phyloP scores from a whole-genome alignment of 2,888 invertebrate genomes.

The Macrophya annulata region DNA sequence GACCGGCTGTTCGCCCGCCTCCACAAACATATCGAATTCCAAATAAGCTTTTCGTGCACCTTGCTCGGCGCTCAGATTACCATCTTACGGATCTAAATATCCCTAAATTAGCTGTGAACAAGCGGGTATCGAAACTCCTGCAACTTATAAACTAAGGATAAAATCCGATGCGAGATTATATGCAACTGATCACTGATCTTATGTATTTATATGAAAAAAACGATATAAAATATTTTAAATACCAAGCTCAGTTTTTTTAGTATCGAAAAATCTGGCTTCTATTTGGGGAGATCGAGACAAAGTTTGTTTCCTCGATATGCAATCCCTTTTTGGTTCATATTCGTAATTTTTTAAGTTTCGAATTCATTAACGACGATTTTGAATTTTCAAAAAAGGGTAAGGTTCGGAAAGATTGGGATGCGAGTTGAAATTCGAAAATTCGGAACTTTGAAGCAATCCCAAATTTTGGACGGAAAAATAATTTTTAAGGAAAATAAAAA shows the following conservation, averaged over 20 bases:
- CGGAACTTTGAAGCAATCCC: too few relatives aligned
- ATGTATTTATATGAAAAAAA: background rate
- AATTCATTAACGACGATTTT: too few relatives aligned
- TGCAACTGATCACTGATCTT: background rate
- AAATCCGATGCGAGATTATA: background rate
- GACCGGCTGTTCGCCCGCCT: constrained; percentile 58
- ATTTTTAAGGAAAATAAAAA: too few relatives aligned
- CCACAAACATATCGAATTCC: constrained; percentile 60
- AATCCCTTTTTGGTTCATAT: too few relatives aligned
- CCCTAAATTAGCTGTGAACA: constrained; percentile 56
- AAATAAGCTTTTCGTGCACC: constrained; percentile 56
- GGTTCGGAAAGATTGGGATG: too few relatives aligned
- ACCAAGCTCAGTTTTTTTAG: too few relatives aligned
- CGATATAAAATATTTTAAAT: background rate
- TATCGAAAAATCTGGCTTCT: too few relatives aligned
- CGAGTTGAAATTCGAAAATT: background rate
- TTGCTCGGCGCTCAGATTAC: constrained; percentile 68
- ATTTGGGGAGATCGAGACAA: too few relatives aligned
- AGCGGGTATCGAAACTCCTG: constrained; percentile 54
- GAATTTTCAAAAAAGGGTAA: too few relatives aligned
- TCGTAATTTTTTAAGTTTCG: too few relatives aligned
- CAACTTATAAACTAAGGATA: constrained; percentile 46
- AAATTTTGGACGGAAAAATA: background rate
- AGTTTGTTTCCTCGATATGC: too few relatives aligned
- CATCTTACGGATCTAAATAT: constrained; percentile 63